Conservation (phyloP, 1,140 invertebrate genomes). For the Sycophaga agraensis region DNA sequence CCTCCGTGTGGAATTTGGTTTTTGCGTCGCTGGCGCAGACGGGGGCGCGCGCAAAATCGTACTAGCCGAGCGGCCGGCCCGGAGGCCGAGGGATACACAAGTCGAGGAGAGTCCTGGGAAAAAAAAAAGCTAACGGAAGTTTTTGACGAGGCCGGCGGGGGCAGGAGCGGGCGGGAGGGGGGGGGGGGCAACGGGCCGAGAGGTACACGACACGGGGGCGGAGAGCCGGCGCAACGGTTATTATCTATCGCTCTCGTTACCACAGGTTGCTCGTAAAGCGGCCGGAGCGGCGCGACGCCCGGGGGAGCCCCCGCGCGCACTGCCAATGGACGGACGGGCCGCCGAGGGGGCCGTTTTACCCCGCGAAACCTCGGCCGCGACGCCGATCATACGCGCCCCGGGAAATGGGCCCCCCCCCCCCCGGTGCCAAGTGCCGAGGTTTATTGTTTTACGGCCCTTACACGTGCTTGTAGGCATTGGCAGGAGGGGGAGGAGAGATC, state of each 20-base stretch:
- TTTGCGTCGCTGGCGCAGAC: too few relatives aligned
- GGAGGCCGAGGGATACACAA: too few relatives aligned
- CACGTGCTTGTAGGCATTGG: too few relatives aligned
- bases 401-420: slow-evolving; percentile 42
- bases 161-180: not conserved
- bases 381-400: too few relatives aligned
- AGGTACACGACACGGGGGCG: not conserved
- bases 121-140: too few relatives aligned
- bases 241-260: slow-evolving; percentile 62
- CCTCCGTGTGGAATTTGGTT: too few relatives aligned
- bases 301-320: too few relatives aligned
- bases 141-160: too few relatives aligned
- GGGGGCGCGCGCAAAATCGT: too few relatives aligned
- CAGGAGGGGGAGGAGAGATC: too few relatives aligned
- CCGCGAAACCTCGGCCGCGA: slow-evolving; percentile 19
- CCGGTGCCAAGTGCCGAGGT: slow-evolving; percentile 44
- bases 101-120: too few relatives aligned
- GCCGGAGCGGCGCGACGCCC: slow-evolving; percentile 14
- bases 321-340: slow-evolving; percentile 45
- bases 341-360: slow-evolving; percentile 48
- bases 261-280: slow-evolving; percentile 61
- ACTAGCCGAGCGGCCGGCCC: too few relatives aligned
- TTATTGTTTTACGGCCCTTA: slow-evolving; percentile 25
- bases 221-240: slow-evolving; percentile 36
- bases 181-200: slow-evolving; percentile 5